Evolutionary conservation across 1,140 invertebrate species (phyloP).

Genomic region (Formica selysi): DNA sequence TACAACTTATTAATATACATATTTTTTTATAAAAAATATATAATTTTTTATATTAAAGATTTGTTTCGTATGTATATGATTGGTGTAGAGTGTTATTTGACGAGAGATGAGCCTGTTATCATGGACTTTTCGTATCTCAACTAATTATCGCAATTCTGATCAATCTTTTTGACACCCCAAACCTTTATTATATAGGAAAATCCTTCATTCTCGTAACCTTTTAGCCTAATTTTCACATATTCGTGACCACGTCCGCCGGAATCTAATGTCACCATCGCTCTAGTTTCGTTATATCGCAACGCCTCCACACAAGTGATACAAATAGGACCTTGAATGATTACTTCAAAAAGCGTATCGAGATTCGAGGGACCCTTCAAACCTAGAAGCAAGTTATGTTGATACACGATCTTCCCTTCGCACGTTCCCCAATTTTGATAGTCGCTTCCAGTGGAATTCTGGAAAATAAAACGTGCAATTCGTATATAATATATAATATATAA

Average conservation of each 20-base stretch:
- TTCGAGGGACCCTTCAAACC: slow-evolving; percentile 51
- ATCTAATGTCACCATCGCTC: slow-evolving; percentile 15
- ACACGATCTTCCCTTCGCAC: slow-evolving; percentile 68
- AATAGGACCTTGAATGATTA: slow-evolving; percentile 62
- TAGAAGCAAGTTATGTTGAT: slow-evolving; percentile 76
- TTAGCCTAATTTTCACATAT: slow-evolving; percentile 61
- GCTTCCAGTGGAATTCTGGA: neutral
- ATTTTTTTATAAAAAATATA: slow-evolving; percentile 15
- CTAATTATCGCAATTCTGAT: slow-evolving; percentile 29
- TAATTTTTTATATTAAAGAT: slow-evolving; percentile 46
- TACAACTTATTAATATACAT: slow-evolving; percentile 8
- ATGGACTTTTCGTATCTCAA: neutral
- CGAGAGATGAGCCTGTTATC: neutral
- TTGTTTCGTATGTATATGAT: neutral
- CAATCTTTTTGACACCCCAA: slow-evolving; percentile 61
- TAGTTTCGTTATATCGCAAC: slow-evolving; percentile 59
- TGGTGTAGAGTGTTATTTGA: neutral
- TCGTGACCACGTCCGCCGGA: slow-evolving; percentile 62
- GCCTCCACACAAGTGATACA: slow-evolving; percentile 72
- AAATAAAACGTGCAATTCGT: neutral
- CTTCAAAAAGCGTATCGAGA: slow-evolving; percentile 51
- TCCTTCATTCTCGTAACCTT: slow-evolving; percentile 55
- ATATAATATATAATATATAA: neutral
- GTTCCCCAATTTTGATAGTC: slow-evolving; percentile 27
- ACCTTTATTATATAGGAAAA: slow-evolving; percentile 72